Evolutionary conservation across 2,888 invertebrate species (phyloP), one percentile per base, ranked within the genome.

Genomic region (Drosophila mimica): DNA sequence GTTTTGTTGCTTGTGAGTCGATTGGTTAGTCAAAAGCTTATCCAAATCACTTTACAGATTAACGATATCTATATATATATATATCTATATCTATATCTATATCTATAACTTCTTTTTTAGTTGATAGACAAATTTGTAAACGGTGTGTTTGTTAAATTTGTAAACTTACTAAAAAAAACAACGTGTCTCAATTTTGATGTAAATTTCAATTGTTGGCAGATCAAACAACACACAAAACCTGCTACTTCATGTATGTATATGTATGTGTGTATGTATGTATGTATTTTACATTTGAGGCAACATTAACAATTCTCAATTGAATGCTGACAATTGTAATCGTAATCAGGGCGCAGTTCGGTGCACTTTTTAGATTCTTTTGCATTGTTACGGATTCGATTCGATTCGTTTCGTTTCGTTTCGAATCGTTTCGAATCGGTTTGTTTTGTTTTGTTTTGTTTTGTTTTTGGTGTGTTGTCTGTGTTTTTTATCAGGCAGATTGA

Each of bases 261-360:
- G 0, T 4, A 9, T 0, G 4, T 38, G 1, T 43, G 5, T n/a
- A n/a, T n/a, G 3, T 9, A n/a, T 43, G 11, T 46, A 8, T 46
- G 4, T 25, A 25, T 25, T 46, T 20, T 20, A 15, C 15, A 25
- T 25, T 46, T 46, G 7, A 25, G 46, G 25, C 46, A 25, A 46
- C 46, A 46, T 25, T 25, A 8, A 25, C 15, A 25, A 25, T 46
- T 25, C 4, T 2, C 46, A 25, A 46, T 46, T 25, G 4, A 46
- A 25, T 25, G 25, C 46, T 38, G n/a, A 25, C 15, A 49, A 49
- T 61, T 51, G 46, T 28, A 5, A 58, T 46, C 49, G 53, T n/a
- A 64, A 62, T 76, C 81, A 48, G 59, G 34, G 30, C 57, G 43
- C 80, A 81, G 69, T 72, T 81, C 60, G 69, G 11, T 82, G 82